Base-by-base conservation (phyloP, 2,888 invertebrate species). In the Drosophila algonquin region DNA sequence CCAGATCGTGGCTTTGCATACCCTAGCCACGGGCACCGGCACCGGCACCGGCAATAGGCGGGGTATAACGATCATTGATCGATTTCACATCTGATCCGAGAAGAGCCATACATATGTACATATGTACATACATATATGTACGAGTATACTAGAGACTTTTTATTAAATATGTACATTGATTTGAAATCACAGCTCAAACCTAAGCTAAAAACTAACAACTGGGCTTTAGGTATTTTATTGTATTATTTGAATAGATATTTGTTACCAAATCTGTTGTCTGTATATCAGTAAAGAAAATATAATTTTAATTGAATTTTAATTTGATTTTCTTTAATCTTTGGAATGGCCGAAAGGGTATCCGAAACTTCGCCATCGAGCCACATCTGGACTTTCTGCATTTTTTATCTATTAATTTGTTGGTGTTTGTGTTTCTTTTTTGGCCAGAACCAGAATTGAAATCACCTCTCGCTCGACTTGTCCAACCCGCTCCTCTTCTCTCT, bases 401-500 rank as follows among this genome's bases (percentile, higher is more conserved):
- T 10, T 6, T 14, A 18, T 16, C 32, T 35, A 10, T 6, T n/a
- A 12, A 40, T 47, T 40, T 52, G 32, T 45, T 27, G 18, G 40
- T 50, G 21, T 54, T 12, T 7, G 40, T 50, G 21, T 54, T n/a
- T 7, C 40, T 32, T 40, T 24, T n/a, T 55, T 32, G 45, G 62
- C 54, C 45, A 72, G 58, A 72, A 72, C 71, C 73, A 72, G 71
- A 72, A 72, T 27, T 47, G 63, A 70, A 70, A 52, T 62, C 71
- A 63, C 56, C 70, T 44, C 47, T 63, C 63, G 71, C 64, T 72
- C 64, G 64, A 65, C 65, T 65, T 21, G 67, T 67, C 51, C 67
- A 67, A 67, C 65, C 65, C 67, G 67, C 67, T 57, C 65, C 32
- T 35, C 52, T 35, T 5, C 27, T 27, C 27, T 27, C 24, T 3